phyloP scores from a whole-genome alignment of 1,140 invertebrate genomes.

The Drosophila athabasca region DNA sequence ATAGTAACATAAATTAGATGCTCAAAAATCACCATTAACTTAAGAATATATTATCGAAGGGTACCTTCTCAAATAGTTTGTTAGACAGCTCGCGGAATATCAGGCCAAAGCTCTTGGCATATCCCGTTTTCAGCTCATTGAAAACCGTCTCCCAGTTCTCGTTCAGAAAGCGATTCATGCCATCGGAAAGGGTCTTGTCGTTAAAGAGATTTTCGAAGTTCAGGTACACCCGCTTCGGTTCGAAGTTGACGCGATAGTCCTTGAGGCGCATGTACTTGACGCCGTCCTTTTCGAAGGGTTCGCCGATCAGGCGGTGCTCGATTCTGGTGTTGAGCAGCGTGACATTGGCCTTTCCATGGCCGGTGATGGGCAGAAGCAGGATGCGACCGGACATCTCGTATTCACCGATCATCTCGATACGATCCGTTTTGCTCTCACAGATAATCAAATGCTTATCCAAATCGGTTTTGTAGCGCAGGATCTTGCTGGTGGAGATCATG shows the following conservation, averaged over 20 bases:
- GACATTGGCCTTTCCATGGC: conserved; percentile 88
- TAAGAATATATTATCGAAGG: conserved; percentile 87
- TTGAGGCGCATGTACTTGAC: conserved; percentile 86
- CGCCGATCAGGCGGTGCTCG: conserved; percentile 86
- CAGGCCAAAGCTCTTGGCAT: conserved; percentile 86
- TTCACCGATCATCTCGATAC: conserved; percentile 86
- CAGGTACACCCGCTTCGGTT: conserved; percentile 85
- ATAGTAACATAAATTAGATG: conserved; percentile 54
- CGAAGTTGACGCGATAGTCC: conserved; percentile 86
- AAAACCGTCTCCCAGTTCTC: conserved; percentile 88
- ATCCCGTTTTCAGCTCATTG: conserved; percentile 86
- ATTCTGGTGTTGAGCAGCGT: conserved; percentile 86
- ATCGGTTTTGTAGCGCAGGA: conserved; percentile 84
- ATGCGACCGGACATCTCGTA: conserved; percentile 89
- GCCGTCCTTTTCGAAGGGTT: conserved; percentile 85
- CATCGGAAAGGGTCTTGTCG: conserved; percentile 85
- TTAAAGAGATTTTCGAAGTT: conserved; percentile 87
- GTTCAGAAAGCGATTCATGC: conserved; percentile 87
- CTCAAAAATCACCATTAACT: conserved; percentile 69
- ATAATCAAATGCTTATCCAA: conserved; percentile 83
- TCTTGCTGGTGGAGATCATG: conserved; percentile 83
- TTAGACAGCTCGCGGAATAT: conserved; percentile 87
- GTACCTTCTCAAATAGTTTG: conserved; percentile 87
- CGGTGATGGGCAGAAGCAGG: conserved; percentile 88
- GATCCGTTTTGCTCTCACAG: conserved; percentile 84